Base-by-base conservation (phyloP, 2,888 invertebrate species). In the Phyllotreta striolata region DNA sequence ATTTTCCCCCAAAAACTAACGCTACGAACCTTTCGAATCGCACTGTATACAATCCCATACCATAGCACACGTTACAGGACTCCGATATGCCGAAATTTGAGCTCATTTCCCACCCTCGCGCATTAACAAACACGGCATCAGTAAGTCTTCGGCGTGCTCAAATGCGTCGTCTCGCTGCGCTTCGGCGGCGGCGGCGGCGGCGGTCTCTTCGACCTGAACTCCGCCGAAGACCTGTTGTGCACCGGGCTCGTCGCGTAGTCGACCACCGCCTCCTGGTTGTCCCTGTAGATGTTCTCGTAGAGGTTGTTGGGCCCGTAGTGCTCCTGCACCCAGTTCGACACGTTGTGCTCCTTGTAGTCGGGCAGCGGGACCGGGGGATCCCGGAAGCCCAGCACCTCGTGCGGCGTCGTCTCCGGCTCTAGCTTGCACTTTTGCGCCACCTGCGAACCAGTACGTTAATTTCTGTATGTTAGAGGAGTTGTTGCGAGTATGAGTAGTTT, bases 101-200 rank as follows among this genome's bases (percentile, higher is more conserved):
- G 66, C 46, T 63, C 66, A 70, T 67, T 67, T 69, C 64, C 51
- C 66, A 10, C 62, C 55, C 49, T 51, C 55, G 47, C 58, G 9
- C 56, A 63, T 63, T 68, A 67, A 63, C 66, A 72, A 67, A 76
- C 74, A 68, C 76, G 75, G 70, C 77, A 78, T 79, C 78, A 79
- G 74, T 79, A 78, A 74, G 82, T 79, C 64, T 83, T 80, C 14
- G 79, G 77, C 12, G 84, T 85, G 54, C 90, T 89, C 65, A 92
- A 82, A 74, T 92, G 92, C n/a, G 92, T 93, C n/a, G 90, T 90
- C 78, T 94, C 93, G 77, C 92, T 92, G 66, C 95, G 87, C 72
- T 92, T 92, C n/a, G 94, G 94, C 38, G 94, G 94, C 1, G 95
- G 95, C 9, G 95, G 95, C 9, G 95, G 95, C 47, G 93, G 93